Conservation (phyloP, 2,888 invertebrate genomes). For the Microchrysa polita region DNA sequence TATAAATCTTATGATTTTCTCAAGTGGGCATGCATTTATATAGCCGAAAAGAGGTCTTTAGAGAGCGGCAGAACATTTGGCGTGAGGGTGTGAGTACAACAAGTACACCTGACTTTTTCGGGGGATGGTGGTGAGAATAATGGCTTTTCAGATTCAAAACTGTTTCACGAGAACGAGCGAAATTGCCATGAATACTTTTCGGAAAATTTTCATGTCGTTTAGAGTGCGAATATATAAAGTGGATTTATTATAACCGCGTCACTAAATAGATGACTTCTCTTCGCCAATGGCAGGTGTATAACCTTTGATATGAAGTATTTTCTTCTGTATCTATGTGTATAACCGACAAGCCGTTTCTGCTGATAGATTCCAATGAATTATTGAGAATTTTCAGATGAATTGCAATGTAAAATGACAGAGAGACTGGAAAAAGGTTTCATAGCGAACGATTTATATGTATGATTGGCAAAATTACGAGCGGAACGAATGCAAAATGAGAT, state of each 20-base stretch:
- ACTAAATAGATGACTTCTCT: conserved; percentile 15
- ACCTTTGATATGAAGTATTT: too few relatives aligned
- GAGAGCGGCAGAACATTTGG: background rate
- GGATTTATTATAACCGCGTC: conserved; percentile 22
- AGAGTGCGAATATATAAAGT: conserved; percentile 9
- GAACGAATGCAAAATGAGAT: conserved; percentile 21
- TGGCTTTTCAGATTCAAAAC: conserved; percentile 36
- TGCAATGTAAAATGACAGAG: background rate
- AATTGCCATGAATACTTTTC: conserved; percentile 26
- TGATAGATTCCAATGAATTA: conserved; percentile 36
- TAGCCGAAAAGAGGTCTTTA: background rate
- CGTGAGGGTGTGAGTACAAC: background rate
- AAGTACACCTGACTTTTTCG: too few relatives aligned
- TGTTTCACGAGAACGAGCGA: conserved; percentile 14
- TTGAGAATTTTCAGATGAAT: conserved; percentile 24
- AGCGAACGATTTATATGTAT: conserved; percentile 32
- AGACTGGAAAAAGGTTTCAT: background rate
- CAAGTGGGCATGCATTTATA: conserved; percentile 13
- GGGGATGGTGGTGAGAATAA: conserved; percentile 11
- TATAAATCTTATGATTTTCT: conserved; percentile 37
- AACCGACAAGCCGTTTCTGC: too few relatives aligned
- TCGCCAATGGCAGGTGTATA: conserved; percentile 40
- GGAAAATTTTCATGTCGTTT: conserved; percentile 19
- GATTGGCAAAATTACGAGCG: conserved; percentile 38
- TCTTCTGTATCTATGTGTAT: too few relatives aligned